Conservation (phyloP, 1,140 invertebrate species). For the Pollicipes pollicipes region DNA sequence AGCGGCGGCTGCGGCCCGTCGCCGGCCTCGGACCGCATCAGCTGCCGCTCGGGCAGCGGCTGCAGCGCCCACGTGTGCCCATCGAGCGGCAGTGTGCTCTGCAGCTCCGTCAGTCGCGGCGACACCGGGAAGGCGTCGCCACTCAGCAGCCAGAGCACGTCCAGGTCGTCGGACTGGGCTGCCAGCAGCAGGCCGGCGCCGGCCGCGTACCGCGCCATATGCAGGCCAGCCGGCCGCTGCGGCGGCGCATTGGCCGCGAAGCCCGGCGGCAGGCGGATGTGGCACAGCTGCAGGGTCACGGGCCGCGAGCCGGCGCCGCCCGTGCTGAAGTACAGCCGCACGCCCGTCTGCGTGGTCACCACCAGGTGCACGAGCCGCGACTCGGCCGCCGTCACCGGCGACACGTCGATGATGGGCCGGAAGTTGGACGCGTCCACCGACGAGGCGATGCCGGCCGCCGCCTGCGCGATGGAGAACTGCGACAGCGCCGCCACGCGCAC, state of each 20-base stretch:
- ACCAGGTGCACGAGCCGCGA: constrained; percentile 70
- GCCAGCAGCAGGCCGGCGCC: constrained; percentile 30
- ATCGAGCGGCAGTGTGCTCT: constrained; percentile 56
- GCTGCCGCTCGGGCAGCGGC: constrained; percentile 19
- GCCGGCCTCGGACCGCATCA: constrained; percentile 28
- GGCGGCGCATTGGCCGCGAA: constrained; percentile 69
- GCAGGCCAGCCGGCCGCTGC: constrained; percentile 64
- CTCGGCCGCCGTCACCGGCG: constrained; percentile 57
- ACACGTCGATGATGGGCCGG: constrained; percentile 67
- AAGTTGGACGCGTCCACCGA: constrained; percentile 77
- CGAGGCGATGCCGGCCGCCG: constrained; percentile 53
- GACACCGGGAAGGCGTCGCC: constrained; percentile 31
- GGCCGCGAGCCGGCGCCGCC: constrained; percentile 33
- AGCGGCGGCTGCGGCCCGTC: constrained; percentile 35
- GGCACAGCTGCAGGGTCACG: constrained; percentile 52
- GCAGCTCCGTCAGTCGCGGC: constrained; percentile 36
- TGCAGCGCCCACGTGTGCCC: constrained; percentile 61
- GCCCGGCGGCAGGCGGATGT: constrained; percentile 81
- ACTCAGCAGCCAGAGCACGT: constrained; percentile 31
- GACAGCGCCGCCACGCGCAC: constrained; percentile 53
- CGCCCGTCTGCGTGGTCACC: constrained; percentile 76
- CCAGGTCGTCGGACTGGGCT: constrained; percentile 27
- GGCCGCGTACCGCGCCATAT: constrained; percentile 55
- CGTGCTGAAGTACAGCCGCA: constrained; percentile 72
- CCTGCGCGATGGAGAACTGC: constrained; percentile 54